These are phyloP conservation scores for Mormyrops boulengeri DNA, from an alignment of 2,797 vertebrate species.

Conservation along the genomic window DNA sequence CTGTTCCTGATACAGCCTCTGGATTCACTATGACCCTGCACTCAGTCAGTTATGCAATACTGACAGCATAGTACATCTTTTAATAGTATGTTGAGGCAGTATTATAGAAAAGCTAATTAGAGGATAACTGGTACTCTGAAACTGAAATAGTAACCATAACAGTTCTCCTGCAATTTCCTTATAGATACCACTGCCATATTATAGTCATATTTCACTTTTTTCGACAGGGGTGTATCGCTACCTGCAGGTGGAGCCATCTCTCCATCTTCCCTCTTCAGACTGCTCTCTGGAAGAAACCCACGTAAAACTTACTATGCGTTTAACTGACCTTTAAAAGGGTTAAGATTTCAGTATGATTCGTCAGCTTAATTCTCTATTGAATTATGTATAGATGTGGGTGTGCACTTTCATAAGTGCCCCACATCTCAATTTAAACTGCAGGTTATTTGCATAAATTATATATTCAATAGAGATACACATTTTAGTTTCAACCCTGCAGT, in stretches of 20 bases:
- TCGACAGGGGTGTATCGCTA: neutral
- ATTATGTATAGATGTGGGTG: conserved; percentile 6
- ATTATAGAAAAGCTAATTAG: neutral
- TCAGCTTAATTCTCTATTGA: neutral
- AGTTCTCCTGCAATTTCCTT: neutral
- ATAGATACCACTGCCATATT: neutral
- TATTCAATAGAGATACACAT: neutral
- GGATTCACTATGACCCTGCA: neutral
- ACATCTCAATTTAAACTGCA: neutral
- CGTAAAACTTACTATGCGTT: neutral
- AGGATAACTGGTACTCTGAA: neutral
- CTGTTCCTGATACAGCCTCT: neutral
- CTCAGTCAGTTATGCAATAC: neutral
- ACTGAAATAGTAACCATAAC: neutral
- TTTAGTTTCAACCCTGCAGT: neutral
- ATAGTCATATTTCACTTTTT: neutral
- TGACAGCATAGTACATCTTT: neutral
- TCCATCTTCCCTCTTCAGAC: neutral
- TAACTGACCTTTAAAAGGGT: neutral
- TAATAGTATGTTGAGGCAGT: neutral
- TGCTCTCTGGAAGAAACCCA: neutral
- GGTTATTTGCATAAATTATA: neutral
- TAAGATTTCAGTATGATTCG: neutral
- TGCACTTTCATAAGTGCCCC: neutral
- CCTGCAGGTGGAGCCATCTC: conserved; percentile 6